Evolutionary conservation across 2,797 vertebrate species (phyloP).

Genomic region (Diceros bicornis): DNA sequence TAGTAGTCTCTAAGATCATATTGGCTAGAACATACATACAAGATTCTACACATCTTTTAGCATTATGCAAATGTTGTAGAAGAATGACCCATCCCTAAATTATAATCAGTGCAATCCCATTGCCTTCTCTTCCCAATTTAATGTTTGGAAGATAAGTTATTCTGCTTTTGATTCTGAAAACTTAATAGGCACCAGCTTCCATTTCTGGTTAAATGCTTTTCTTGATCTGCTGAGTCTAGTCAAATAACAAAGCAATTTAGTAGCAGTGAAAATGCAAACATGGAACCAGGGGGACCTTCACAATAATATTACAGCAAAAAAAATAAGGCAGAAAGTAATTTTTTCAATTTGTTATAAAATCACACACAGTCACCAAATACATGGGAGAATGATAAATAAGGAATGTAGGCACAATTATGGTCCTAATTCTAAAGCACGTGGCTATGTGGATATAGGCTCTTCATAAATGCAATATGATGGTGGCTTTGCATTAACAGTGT

Average conservation of each 20-base stretch:
- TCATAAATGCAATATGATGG: not conserved
- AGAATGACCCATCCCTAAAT: not conserved
- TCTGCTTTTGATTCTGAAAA: constrained; percentile 22
- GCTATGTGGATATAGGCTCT: not conserved
- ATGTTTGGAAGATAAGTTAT: not conserved
- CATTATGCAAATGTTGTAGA: not conserved
- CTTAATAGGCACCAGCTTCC: not conserved
- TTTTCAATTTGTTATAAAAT: not conserved
- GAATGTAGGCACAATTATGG: no score
- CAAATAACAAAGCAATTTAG: not conserved
- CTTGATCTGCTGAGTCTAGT: not conserved
- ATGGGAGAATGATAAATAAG: no score
- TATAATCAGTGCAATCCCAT: not conserved
- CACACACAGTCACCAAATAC: no score
- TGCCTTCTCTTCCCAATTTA: not conserved
- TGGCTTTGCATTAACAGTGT: not conserved
- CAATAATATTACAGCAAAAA: not conserved
- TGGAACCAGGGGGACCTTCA: not conserved
- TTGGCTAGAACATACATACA: not conserved
- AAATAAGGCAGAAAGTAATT: not conserved
- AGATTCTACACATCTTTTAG: not conserved
- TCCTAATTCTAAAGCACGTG: not conserved
- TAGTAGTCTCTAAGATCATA: no score
- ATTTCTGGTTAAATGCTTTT: constrained; percentile 25
- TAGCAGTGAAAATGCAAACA: not conserved